phyloP scores from a whole-genome alignment of 2,113 vertebrate genomes.

The Psettodes erumei region DNA sequence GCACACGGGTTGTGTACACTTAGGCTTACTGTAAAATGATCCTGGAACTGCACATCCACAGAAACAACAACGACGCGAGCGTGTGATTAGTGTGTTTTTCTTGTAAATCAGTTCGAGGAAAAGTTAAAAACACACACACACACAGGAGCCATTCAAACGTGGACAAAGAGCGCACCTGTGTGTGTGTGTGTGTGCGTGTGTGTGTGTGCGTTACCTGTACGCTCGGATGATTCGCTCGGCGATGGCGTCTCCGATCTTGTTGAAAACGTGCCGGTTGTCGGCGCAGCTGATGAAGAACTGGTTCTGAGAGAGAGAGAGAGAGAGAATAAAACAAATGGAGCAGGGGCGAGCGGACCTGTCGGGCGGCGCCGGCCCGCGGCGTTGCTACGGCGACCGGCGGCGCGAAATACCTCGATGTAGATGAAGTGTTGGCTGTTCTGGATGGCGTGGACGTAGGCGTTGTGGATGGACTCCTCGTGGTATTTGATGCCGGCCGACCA shows the following conservation, averaged over 20 bases:
- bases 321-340: not conserved
- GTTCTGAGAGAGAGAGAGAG: constrained; percentile 83
- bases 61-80: not conserved
- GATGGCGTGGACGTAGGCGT: constrained; percentile 88
- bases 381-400: not conserved
- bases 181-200: constrained; percentile 20
- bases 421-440: constrained; percentile 92
- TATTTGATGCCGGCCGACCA: constrained; percentile 98
- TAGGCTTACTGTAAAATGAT: no score
- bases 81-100: not conserved
- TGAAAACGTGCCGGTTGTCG: constrained; percentile 92
- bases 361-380: no score
- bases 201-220: constrained; percentile 84
- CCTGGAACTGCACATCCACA: not conserved
- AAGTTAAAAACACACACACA: not conserved
- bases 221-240: constrained; percentile 92
- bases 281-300: constrained; percentile 99
- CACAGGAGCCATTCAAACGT: not conserved
- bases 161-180: not conserved
- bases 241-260: constrained; percentile 92
- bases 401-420: constrained; percentile 94
- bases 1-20: not conserved
- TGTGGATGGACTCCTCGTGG: constrained; percentile 96
- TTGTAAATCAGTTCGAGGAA: not conserved
- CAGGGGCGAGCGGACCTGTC: no score